Percentiles rank a stretch among this genome's conserved stretches.
Evolutionary conservation across 2,888 invertebrate genomes (phyloP).

Genomic region (Drosophila greeni): DNA sequence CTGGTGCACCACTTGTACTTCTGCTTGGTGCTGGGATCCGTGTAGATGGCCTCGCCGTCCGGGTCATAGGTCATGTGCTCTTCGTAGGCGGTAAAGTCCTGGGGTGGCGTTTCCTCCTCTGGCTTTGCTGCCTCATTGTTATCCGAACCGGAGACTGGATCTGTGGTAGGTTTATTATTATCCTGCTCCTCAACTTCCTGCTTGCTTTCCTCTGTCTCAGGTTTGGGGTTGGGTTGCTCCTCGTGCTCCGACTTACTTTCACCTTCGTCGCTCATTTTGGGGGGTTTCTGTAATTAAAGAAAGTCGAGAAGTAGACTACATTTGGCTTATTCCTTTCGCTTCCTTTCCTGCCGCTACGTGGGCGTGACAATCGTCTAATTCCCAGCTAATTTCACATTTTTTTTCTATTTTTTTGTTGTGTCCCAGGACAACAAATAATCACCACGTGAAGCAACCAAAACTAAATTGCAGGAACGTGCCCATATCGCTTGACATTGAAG

Average conservation of each 20-base stretch:
- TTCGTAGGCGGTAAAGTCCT: constrained; percentile 76
- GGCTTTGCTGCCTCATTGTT: constrained; percentile 1
- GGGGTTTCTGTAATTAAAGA: constrained; percentile 58
- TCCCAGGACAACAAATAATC: constrained; percentile 48
- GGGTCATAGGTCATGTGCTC: constrained; percentile 84
- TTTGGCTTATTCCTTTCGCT: constrained; percentile 47
- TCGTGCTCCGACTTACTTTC: constrained; percentile 22
- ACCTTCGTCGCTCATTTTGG: constrained; percentile 45
- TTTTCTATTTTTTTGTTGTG: constrained; percentile 8
- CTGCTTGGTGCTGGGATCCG: constrained; percentile 84
- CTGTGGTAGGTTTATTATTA: background rate
- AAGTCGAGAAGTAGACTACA: constrained; percentile 56
- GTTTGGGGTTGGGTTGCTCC: constrained; percentile 6
- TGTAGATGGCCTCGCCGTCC: constrained; percentile 85
- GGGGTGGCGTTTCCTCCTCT: constrained; percentile 25
- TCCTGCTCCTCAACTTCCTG: background rate
- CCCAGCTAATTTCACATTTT: constrained; percentile 69
- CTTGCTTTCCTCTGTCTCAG: constrained; percentile 4
- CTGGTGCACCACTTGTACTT: constrained; percentile 84
- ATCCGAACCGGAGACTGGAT: background rate
- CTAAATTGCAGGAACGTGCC: constrained; percentile 69
- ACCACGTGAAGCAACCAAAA: constrained; percentile 46
- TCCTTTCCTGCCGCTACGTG: constrained; percentile 18
- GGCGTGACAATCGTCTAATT: constrained; percentile 57
- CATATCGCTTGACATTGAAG: constrained; percentile 66